Conservation (phyloP, 2,888 invertebrate species). For the Cheilosia vernalis region DNA sequence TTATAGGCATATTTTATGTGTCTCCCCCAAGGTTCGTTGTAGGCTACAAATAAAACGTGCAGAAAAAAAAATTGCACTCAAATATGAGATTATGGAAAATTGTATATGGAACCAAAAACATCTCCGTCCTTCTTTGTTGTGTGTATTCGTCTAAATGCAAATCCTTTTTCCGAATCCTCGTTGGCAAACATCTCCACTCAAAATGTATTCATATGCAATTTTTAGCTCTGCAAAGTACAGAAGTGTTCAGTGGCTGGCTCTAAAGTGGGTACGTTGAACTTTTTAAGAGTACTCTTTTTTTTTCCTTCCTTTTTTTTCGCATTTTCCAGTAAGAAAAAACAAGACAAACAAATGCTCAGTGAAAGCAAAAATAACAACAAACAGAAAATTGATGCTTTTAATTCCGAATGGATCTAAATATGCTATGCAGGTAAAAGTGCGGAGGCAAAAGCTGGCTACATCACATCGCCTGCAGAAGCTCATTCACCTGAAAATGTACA, state of each 20-base stretch:
- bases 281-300: conserved; percentile 42
- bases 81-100: conserved; percentile 56
- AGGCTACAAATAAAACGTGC: conserved; percentile 22
- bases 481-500: conserved; percentile 71
- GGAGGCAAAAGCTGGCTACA: conserved; percentile 40
- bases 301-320: neutral
- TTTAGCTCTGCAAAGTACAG: conserved; percentile 62
- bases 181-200: conserved; percentile 70
- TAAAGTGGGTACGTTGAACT: conserved; percentile 74
- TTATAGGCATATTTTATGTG: conserved; percentile 21
- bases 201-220: conserved; percentile 74
- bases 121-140: conserved; percentile 53
- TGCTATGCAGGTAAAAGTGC: conserved; percentile 55
- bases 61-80: conserved; percentile 29
- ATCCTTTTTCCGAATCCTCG: conserved; percentile 68
- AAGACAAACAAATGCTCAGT: conserved; percentile 66
- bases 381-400: conserved; percentile 75
- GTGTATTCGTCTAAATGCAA: conserved; percentile 67
- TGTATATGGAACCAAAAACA: conserved; percentile 62
- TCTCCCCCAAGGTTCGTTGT: conserved; percentile 15
- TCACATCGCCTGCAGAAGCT: conserved; percentile 55
- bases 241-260: conserved; percentile 68
- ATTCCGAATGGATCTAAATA: conserved; percentile 69
- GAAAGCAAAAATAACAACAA: conserved; percentile 73
- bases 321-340: conserved; percentile 53